Conservation (phyloP, 2,113 vertebrate species). For the Budorcas taxicolor region DNA sequence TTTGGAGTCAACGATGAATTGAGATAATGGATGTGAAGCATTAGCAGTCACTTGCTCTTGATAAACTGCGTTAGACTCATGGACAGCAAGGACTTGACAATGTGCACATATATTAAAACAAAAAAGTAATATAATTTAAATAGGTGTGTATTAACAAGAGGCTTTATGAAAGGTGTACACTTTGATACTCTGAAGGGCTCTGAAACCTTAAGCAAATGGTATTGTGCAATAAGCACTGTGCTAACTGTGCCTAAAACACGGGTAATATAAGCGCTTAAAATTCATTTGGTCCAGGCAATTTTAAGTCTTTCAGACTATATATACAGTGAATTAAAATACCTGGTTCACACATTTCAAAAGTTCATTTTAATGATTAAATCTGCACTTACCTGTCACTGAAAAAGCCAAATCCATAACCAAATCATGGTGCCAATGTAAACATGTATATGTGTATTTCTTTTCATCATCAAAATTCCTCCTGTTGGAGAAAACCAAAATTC, state of each 20-base stretch:
- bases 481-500: not conserved
- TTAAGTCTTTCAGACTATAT: not conserved
- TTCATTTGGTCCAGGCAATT: not conserved
- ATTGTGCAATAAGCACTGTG: not conserved
- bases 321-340: not conserved
- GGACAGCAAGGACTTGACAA: not conserved
- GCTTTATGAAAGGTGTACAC: not conserved
- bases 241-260: not conserved
- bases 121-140: not conserved
- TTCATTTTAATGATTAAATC: not conserved
- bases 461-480: slow-evolving; percentile 93
- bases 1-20: not conserved
- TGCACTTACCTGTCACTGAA: slow-evolving; percentile 87
- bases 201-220: not conserved
- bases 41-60: not conserved
- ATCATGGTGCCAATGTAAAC: slow-evolving; percentile 92
- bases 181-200: not conserved
- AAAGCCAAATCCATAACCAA: slow-evolving; percentile 88
- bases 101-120: not conserved
- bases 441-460: slow-evolving; percentile 90
- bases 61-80: not conserved
- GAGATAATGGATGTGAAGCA: not conserved
- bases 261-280: not conserved
- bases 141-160: not conserved
- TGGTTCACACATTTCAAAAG: not conserved